These are phyloP conservation scores for Aepyceros melampus DNA, from an alignment of 2,113 vertebrate species.

Conservation along the genomic window DNA sequence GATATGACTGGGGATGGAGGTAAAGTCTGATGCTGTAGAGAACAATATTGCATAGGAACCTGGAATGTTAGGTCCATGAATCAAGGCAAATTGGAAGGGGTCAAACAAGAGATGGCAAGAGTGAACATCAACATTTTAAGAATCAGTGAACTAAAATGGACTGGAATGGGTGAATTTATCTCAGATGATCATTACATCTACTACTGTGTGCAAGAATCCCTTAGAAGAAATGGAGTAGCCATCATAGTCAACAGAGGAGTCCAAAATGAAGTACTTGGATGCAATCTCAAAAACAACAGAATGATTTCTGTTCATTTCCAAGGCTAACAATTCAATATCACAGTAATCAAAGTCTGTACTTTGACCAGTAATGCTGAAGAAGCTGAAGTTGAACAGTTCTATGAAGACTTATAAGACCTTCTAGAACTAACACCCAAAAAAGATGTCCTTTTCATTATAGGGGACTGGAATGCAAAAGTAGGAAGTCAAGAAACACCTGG, in stretches of 20 bases:
- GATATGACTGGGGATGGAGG: background rate
- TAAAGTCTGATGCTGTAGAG: background rate
- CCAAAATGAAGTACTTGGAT: rapidly evolving
- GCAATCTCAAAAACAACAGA: background rate
- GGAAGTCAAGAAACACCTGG: background rate
- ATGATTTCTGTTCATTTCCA: background rate
- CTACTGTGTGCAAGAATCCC: background rate
- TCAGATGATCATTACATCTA: background rate
- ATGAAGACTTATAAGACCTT: background rate
- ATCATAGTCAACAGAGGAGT: background rate
- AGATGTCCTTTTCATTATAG: background rate
- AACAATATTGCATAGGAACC: background rate
- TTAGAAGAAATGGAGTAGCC: background rate
- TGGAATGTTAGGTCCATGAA: background rate
- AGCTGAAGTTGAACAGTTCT: background rate
- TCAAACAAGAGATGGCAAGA: background rate
- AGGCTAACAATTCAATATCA: background rate
- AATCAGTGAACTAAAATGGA: background rate
- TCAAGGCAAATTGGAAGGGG: background rate
- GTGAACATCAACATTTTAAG: background rate
- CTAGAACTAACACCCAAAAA: background rate
- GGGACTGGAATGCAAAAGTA: background rate
- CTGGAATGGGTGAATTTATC: background rate
- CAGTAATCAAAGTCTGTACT: background rate
- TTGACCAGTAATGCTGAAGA: background rate